Evolutionary conservation across 2,797 vertebrate genomes (phyloP).

Genomic region (Xenopus petersii): DNA sequence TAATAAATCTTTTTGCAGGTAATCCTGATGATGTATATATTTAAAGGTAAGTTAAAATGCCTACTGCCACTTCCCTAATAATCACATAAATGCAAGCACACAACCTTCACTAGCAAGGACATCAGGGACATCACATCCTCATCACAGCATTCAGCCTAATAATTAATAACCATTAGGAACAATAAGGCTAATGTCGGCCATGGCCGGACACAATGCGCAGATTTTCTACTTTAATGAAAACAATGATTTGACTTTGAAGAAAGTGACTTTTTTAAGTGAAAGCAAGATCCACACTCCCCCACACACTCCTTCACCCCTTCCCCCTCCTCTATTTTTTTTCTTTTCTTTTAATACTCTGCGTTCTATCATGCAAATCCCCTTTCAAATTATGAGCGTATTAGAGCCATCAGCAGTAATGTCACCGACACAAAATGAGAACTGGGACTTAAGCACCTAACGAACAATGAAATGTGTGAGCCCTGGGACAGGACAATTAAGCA

Average conservation of each 20-base stretch:
- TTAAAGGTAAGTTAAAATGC: slow-evolving; percentile 13
- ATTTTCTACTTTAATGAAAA: slow-evolving; percentile 71
- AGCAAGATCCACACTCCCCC: slow-evolving; percentile 78
- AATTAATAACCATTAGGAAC: slow-evolving; percentile 84
- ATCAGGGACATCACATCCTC: slow-evolving; percentile 72
- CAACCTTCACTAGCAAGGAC: slow-evolving; percentile 69
- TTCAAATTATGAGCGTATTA: slow-evolving; percentile 99
- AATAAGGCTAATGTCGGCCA: slow-evolving; percentile 72
- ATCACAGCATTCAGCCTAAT: slow-evolving; percentile 69
- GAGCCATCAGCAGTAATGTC: slow-evolving; percentile 99
- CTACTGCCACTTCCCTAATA: slow-evolving; percentile 24
- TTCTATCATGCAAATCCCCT: slow-evolving; percentile 99
- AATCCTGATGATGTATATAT: no score
- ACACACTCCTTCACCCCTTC: slow-evolving; percentile 45
- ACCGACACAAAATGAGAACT: slow-evolving; percentile 99
- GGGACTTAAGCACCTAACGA: slow-evolving; percentile 99
- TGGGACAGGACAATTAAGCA: slow-evolving; percentile 99
- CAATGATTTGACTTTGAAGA: slow-evolving; percentile 99
- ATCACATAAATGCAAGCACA: slow-evolving; percentile 39
- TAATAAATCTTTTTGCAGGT: no score
- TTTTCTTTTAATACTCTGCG: slow-evolving; percentile 99
- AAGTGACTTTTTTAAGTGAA: slow-evolving; percentile 99
- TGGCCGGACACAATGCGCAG: slow-evolving; percentile 67
- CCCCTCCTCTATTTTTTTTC: slow-evolving; percentile 68
- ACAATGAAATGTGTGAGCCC: slow-evolving; percentile 99